Base-by-base conservation (phyloP, 2,797 vertebrate genomes). In the Amazonetta brasiliensis region DNA sequence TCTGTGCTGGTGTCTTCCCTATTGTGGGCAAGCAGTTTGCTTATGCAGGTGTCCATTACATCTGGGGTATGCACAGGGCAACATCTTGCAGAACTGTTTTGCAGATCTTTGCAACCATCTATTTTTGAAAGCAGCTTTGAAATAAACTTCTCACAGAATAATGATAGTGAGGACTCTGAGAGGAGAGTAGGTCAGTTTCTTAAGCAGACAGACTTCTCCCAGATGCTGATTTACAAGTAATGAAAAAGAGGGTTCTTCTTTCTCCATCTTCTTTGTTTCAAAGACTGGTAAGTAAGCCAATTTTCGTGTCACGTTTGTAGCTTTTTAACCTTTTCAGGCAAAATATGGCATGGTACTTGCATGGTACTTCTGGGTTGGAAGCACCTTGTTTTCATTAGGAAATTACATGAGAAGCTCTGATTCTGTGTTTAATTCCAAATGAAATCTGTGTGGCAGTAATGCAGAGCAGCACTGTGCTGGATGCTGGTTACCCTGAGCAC, bases 321-420 rank as follows among this genome's bases (percentile, higher is more conserved):
- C 18, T 88, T 75, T 82, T 88, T 81, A 76, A 82, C 56, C 44
- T 94, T 84, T 87, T 48, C 64, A 81, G 50, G 69, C 73, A 88
- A 95, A 94, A 93, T 87, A 93, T 41, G 52, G 84, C 56, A 60
- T 2, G 2, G 4, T 93, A n/a, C 78, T 95, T 96, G 35, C 68
- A 78, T 93, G 64, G 55, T 48, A 92, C 5, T 84, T 92, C 55
- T 84, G 56, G 35, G 35, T 76, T 92, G 46, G 46, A 87, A 83
- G 63, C 92, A 97, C 84, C 86, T 96, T 95, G 68, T 83, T 96
- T 97, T 85, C 48, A 72, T 97, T 96, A 94, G 60, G 37, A 94
- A 91, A 88, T 92, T 20, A 93, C 86, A 89, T 91, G 64, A 91
- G 77, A 92, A 84, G 19, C 63, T 88, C 86, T 89, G 73, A 92